These are phyloP conservation scores for Muscina levida DNA, from an alignment of 2,888 invertebrate genomes.

Conservation along the genomic window DNA sequence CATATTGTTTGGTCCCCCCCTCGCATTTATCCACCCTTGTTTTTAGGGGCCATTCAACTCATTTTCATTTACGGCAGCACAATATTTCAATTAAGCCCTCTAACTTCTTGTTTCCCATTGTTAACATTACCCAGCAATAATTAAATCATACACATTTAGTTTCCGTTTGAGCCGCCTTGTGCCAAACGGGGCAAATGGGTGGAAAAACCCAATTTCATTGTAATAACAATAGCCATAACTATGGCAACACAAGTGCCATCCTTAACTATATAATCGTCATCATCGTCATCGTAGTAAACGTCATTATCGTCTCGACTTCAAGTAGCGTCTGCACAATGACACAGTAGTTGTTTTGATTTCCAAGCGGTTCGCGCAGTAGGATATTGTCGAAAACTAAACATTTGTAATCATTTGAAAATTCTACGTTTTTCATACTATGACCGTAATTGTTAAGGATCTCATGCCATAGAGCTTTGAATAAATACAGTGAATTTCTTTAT, in stretches of 20 bases:
- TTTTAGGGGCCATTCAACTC: slow-evolving; percentile 8
- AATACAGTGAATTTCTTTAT: not conserved
- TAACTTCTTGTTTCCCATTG: slow-evolving; percentile 4
- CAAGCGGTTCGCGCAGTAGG: no score
- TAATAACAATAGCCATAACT: slow-evolving; percentile 32
- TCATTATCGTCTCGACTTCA: not conserved
- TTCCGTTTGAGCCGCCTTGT: slow-evolving; percentile 11
- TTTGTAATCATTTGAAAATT: slow-evolving; percentile 50
- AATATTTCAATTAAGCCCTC: slow-evolving; percentile 23
- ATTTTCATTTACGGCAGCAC: not conserved
- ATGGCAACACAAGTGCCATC: not conserved
- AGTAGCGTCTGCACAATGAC: not conserved
- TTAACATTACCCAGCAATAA: slow-evolving; percentile 24
- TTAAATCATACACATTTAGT: slow-evolving; percentile 33
- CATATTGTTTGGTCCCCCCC: no score
- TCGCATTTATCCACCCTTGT: not conserved
- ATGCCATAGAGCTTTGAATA: slow-evolving; percentile 11
- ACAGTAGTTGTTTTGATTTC: no score
- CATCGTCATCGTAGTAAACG: not conserved
- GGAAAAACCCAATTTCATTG: not conserved
- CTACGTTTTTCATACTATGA: not conserved
- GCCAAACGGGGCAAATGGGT: not conserved
- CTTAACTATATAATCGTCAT: not conserved
- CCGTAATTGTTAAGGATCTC: slow-evolving; percentile 6
- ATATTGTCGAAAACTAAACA: slow-evolving; percentile 56